These are phyloP conservation scores for Holotrichia oblita DNA, from an alignment of 1,140 invertebrate genomes.

Conservation along the genomic window DNA sequence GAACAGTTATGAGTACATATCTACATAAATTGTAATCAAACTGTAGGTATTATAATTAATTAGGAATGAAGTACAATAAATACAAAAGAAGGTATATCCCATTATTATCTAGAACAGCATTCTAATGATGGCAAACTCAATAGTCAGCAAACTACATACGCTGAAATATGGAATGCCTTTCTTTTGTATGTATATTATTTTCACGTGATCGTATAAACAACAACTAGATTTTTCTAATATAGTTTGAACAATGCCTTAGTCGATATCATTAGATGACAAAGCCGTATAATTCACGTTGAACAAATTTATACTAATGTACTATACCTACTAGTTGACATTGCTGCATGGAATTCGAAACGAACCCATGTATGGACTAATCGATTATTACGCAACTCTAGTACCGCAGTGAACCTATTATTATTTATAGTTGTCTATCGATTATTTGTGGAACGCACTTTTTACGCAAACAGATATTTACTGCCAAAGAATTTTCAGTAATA, in stretches of 20 bases:
- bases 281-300: not conserved
- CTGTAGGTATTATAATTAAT: not conserved
- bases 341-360: constrained; percentile 8
- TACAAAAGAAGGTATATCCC: too few relatives aligned
- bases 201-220: too few relatives aligned
- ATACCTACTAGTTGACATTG: not conserved
- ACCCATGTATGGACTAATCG: constrained; percentile 15
- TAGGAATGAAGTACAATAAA: not conserved
- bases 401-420: not conserved
- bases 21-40: not conserved
- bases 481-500: too few relatives aligned
- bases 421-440: not conserved
- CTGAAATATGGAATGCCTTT: not conserved
- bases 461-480: too few relatives aligned
- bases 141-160: not conserved
- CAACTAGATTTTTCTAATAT: not conserved
- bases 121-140: too few relatives aligned
- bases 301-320: not conserved
- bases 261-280: not conserved
- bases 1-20: not conserved
- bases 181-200: too few relatives aligned
- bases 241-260: not conserved
- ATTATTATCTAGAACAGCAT: too few relatives aligned
- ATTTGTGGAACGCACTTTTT: not conserved
- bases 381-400: constrained; percentile 5